Percentiles rank a stretch among this genome's conserved stretches.
Conservation (phyloP, 1,140 invertebrate species). For the Pomacea maculata region DNA sequence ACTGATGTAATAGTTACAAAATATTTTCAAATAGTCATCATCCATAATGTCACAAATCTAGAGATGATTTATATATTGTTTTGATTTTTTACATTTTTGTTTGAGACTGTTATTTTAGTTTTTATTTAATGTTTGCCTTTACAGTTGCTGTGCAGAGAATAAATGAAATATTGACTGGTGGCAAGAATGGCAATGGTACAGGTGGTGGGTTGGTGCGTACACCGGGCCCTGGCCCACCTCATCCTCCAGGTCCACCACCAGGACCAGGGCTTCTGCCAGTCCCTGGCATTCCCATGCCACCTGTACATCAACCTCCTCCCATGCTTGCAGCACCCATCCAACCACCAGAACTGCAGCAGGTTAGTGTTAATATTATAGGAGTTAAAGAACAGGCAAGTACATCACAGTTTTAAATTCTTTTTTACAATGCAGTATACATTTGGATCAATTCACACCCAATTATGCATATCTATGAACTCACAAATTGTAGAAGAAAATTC, state of each 20-base stretch:
- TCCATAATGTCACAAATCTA: too few relatives aligned
- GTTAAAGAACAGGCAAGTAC: too few relatives aligned
- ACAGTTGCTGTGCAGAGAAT: constrained; percentile 73
- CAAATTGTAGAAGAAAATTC: too few relatives aligned
- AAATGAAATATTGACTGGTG: constrained; percentile 70
- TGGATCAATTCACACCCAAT: too few relatives aligned
- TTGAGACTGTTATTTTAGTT: too few relatives aligned
- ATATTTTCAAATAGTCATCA: too few relatives aligned
- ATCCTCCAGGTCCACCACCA: constrained; percentile 23
- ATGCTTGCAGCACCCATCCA: constrained; percentile 23
- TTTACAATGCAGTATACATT: not conserved
- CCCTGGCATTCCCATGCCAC: constrained; percentile 15
- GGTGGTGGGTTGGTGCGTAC: constrained; percentile 29
- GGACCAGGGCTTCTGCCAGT: constrained; percentile 14
- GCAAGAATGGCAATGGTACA: constrained; percentile 32
- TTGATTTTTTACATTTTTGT: too few relatives aligned
- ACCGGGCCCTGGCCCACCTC: not conserved
- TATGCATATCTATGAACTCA: too few relatives aligned
- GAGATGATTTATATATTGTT: too few relatives aligned
- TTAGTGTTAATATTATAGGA: not conserved
- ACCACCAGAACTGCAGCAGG: constrained; percentile 32
- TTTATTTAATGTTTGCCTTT: constrained; percentile 14
- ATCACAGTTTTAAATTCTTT: not conserved
- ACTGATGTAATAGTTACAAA: too few relatives aligned
- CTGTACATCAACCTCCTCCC: constrained; percentile 20